Evolutionary conservation across 1,140 invertebrate species (phyloP).

Genomic region (Trissolcus basalis): DNA sequence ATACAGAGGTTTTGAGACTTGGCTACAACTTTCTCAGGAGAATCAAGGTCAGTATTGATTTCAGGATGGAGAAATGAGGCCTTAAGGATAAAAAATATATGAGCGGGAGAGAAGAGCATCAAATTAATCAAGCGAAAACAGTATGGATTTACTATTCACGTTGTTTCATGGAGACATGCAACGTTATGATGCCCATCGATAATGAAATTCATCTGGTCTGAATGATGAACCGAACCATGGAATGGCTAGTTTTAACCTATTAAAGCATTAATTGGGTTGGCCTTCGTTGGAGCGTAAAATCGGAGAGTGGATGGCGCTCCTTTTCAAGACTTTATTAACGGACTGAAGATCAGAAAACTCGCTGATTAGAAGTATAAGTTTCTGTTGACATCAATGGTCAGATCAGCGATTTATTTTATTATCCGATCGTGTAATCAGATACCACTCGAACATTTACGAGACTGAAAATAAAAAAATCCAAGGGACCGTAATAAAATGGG

Average conservation of each 20-base stretch:
- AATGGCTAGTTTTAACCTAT: not conserved
- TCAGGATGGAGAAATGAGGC: no score
- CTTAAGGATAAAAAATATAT: no score
- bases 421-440: no score
- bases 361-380: not conserved
- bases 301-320: constrained; percentile 13
- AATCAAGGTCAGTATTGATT: no score
- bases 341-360: constrained; percentile 13
- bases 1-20: no score
- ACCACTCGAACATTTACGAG: no score
- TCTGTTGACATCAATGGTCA: not conserved
- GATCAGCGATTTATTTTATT: no score
- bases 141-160: not conserved
- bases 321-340: constrained; percentile 9
- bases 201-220: constrained; percentile 16
- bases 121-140: not conserved
- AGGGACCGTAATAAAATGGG: no score
- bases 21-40: no score
- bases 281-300: constrained; percentile 24
- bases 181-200: not conserved
- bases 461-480: no score
- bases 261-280: constrained; percentile 26
- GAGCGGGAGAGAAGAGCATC: no score
- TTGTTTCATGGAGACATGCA: not conserved
- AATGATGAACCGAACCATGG: constrained; percentile 5